phyloP scores from a whole-genome alignment of 2,797 vertebrate species.

The Gallinago stenura region DNA sequence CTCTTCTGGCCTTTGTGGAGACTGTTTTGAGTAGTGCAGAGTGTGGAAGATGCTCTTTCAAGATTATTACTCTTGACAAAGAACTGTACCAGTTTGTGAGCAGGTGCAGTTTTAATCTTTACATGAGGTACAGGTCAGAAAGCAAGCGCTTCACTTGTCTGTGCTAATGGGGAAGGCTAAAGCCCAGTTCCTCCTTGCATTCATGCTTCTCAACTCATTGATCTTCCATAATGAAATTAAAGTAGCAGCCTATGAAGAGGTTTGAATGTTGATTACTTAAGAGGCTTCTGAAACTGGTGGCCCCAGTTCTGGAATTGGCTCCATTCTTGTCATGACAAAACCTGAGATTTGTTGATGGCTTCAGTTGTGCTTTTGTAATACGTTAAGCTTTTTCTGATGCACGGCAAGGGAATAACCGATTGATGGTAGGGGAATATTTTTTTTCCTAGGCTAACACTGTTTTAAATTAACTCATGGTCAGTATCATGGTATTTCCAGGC shows the following conservation, averaged over 20 bases:
- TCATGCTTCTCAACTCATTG: not conserved
- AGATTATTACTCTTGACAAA: not conserved
- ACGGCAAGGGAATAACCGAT: not conserved
- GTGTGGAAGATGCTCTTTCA: not conserved
- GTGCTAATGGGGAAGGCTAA: not conserved
- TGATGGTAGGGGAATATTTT: too few species aligned
- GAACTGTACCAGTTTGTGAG: not conserved
- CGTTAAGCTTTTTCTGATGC: not conserved
- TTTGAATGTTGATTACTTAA: not conserved
- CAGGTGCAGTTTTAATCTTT: not conserved
- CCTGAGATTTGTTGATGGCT: not conserved
- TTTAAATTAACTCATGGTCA: not conserved
- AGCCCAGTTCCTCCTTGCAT: not conserved
- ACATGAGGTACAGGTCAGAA: not conserved
- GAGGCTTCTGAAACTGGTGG: not conserved
- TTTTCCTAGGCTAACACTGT: not conserved
- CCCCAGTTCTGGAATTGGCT: not conserved
- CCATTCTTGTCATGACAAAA: not conserved
- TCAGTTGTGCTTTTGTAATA: not conserved
- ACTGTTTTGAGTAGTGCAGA: too few species aligned
- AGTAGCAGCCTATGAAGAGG: not conserved
- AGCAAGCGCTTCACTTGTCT: not conserved
- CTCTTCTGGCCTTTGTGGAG: too few species aligned
- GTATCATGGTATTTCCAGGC: not conserved
- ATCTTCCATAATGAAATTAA: not conserved